These are phyloP conservation scores for Drosophila basisetae DNA, from an alignment of 2,888 invertebrate species.

Conservation along the genomic window DNA sequence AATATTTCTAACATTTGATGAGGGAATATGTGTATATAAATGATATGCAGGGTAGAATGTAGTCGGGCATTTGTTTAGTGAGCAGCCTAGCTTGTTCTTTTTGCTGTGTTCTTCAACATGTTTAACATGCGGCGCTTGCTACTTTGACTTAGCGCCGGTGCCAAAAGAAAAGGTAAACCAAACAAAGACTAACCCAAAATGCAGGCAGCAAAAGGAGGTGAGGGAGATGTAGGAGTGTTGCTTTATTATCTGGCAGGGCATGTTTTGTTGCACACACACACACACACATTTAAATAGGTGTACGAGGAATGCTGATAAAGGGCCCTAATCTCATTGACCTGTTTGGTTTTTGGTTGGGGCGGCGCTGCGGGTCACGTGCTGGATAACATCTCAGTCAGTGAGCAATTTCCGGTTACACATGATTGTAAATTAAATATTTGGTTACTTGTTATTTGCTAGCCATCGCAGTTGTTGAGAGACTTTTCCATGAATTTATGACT, in stretches of 20 bases:
- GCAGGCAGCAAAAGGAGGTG: slow-evolving; percentile 18
- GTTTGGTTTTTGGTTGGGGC: slow-evolving; percentile 40
- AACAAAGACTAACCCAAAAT: slow-evolving; percentile 58
- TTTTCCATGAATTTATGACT: slow-evolving; percentile 56
- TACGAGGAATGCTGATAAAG: slow-evolving; percentile 52
- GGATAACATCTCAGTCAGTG: slow-evolving; percentile 79
- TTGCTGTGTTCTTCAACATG: slow-evolving; percentile 65
- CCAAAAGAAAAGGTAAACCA: slow-evolving; percentile 58
- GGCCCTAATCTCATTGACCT: slow-evolving; percentile 74
- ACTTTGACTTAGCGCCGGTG: slow-evolving; percentile 75
- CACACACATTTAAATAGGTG: neutral
- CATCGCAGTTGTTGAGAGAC: slow-evolving; percentile 47
- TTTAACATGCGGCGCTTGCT: slow-evolving; percentile 77
- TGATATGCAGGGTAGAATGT: neutral
- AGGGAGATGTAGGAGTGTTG: slow-evolving; percentile 35
- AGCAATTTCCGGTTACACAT: slow-evolving; percentile 75
- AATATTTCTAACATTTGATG: neutral
- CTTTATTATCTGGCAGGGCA: slow-evolving; percentile 43
- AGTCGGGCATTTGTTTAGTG: neutral
- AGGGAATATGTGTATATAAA: neutral
- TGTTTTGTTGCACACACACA: slow-evolving; percentile 34
- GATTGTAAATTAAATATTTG: slow-evolving; percentile 73
- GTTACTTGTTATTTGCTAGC: slow-evolving; percentile 67
- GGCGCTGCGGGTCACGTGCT: slow-evolving; percentile 73
- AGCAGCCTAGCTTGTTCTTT: slow-evolving; percentile 27